Percentiles rank a stretch among this genome's conserved stretches.
Conservation (phyloP, 2,797 vertebrate genomes). For the Astyanax mexicanus region DNA sequence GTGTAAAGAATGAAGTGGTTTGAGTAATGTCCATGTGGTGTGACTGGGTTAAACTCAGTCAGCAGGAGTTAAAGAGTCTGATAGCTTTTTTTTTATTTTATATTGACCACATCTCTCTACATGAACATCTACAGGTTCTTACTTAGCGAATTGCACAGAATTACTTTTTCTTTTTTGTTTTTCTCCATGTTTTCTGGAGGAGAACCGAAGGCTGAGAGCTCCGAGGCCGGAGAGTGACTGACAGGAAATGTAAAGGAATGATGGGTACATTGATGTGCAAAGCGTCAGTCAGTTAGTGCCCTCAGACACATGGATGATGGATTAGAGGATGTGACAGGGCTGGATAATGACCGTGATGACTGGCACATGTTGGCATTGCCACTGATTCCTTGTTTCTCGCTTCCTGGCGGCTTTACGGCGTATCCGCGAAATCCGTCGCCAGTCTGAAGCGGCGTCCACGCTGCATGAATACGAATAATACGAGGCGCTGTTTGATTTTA, state of each 20-base stretch:
- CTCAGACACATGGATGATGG: not conserved
- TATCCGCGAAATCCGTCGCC: not conserved
- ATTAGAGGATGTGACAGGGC: not conserved
- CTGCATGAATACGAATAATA: not conserved
- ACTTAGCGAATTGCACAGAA: too few species aligned
- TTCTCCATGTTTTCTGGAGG: not conserved
- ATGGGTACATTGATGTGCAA: slow-evolving; percentile 8
- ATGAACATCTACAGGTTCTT: too few species aligned
- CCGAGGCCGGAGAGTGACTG: not conserved
- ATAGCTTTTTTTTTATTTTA: too few species aligned
- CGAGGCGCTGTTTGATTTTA: not conserved
- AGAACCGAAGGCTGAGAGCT: not conserved
- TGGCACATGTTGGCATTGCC: not conserved
- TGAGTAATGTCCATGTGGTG: too few species aligned
- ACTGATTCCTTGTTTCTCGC: not conserved
- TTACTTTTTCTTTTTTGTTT: not conserved
- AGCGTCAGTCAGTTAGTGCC: slow-evolving; percentile 1
- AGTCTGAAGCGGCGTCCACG: too few species aligned
- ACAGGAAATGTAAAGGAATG: slow-evolving; percentile 1
- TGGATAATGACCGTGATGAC: not conserved
- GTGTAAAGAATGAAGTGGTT: too few species aligned
- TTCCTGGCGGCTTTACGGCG: not conserved
- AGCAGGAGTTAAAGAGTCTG: too few species aligned
- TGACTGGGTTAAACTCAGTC: too few species aligned
- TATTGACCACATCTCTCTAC: too few species aligned